phyloP scores from a whole-genome alignment of 2,113 vertebrate genomes.

The Junco hyemalis region DNA sequence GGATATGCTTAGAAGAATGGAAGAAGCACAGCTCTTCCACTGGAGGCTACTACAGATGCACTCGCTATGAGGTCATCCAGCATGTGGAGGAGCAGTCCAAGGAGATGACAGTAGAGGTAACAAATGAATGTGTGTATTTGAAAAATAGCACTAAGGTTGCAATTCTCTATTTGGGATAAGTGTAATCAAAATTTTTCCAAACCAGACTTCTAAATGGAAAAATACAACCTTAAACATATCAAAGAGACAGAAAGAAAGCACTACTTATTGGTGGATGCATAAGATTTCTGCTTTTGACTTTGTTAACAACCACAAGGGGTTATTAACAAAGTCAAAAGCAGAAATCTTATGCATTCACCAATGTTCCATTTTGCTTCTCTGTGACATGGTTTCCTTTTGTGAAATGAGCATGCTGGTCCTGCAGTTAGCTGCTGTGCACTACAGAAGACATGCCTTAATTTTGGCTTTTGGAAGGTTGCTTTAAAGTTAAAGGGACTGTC shows the following conservation, averaged over 20 bases:
- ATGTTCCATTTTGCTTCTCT: not conserved
- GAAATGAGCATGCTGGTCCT: not conserved
- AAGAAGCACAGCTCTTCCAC: slow-evolving; percentile 99
- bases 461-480: not conserved
- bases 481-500: not conserved
- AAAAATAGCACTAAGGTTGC: not conserved
- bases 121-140: not conserved
- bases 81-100: slow-evolving; percentile 97
- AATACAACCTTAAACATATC: not conserved
- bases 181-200: not conserved
- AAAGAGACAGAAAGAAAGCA: not conserved
- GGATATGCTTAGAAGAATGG: slow-evolving; percentile 99
- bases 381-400: not conserved
- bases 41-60: slow-evolving; percentile 97
- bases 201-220: not conserved
- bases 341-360: too few species aligned
- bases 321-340: too few species aligned
- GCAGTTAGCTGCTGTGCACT: not conserved
- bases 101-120: slow-evolving; percentile 97
- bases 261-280: not conserved
- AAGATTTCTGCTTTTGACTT: not conserved
- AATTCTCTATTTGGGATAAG: not conserved
- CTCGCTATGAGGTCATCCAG: slow-evolving; percentile 96
- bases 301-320: not conserved
- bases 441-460: not conserved